Evolutionary conservation across 2,797 vertebrate genomes (phyloP).

Genomic region (Chelmon rostratus): DNA sequence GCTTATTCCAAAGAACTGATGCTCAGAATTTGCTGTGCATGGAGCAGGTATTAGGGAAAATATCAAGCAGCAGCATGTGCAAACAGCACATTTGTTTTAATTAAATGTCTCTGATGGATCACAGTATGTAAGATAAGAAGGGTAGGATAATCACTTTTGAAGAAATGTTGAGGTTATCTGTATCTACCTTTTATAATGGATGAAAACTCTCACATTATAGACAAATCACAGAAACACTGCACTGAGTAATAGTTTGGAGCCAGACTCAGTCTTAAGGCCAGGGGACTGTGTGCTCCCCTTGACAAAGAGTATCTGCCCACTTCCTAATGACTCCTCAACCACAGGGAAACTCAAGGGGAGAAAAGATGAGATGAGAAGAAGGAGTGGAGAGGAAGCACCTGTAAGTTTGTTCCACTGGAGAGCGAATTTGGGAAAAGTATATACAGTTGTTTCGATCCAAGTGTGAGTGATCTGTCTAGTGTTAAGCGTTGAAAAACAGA

Average conservation of each 20-base stretch:
- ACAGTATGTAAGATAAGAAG: slow-evolving; percentile 15
- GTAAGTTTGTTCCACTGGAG: slow-evolving; percentile 29
- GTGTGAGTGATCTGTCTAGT: background rate
- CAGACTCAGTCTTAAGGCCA: slow-evolving; percentile 50
- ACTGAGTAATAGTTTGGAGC: slow-evolving; percentile 1
- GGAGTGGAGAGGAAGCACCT: slow-evolving; percentile 34
- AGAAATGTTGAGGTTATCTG: slow-evolving; percentile 37
- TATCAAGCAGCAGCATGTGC: background rate
- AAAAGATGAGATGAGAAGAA: slow-evolving; percentile 36
- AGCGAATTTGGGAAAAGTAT: slow-evolving; percentile 5
- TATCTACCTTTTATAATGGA: slow-evolving; percentile 16
- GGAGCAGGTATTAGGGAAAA: background rate
- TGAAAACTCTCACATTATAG: slow-evolving; percentile 18
- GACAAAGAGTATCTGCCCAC: slow-evolving; percentile 69
- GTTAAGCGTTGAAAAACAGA: slow-evolving; percentile 17
- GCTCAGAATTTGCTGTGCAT: background rate
- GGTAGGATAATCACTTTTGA: slow-evolving; percentile 45
- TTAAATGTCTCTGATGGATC: slow-evolving; percentile 14
- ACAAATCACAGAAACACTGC: background rate
- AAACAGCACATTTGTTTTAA: slow-evolving; percentile 27
- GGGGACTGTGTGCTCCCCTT: slow-evolving; percentile 48
- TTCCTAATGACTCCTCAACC: slow-evolving; percentile 65
- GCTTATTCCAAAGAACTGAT: slow-evolving; percentile 9
- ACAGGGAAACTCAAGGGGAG: slow-evolving; percentile 33
- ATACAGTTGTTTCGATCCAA: slow-evolving; percentile 2